Evolutionary conservation across 2,888 invertebrate genomes (phyloP), one percentile per base, ranked within the genome.

Genomic region (Drosophila nr. perissopoda): DNA sequence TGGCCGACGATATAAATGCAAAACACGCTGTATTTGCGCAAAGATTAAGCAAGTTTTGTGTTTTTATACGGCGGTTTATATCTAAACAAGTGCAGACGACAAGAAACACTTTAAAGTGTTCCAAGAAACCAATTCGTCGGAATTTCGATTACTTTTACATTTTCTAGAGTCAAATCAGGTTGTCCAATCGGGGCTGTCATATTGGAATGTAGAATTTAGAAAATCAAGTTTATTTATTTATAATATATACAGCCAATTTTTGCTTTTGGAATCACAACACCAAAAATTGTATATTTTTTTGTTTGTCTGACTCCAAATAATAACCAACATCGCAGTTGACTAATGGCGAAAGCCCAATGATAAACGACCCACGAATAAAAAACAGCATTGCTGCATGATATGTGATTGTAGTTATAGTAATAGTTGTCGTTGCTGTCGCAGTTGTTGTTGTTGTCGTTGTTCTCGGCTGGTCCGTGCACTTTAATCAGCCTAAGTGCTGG

Each of bases 401-500:
- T 56, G 38, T 31, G 29, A 25, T 49, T 67, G 49, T 59, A 51
- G 72, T 76, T 67, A 62, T 68, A 52, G 61, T 48, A 58, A 59
- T 56, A 38, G 78, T 49, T 73, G 72, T 64, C 54, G 36, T 65
- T 74, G 36, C 16, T 36, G 16, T 36, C 3, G 16, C 0, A 2
- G 7, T 8, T 34, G 33, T 5, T 18, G 51, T 49, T 61, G 73
- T 57, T 54, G 68, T 49, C 38, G 33, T 57, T 75, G 70, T 46
- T 60, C 49, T 53, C 68, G 79, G 38, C 76, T 64, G 73, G 76
- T 69, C 80, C 81, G 71, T 86, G 87, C 87, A 81, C 82, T 85
- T 89, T 89, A 85, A 85, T 85, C 85, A 89, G 89, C 74, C 89
- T 86, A 88, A 85, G 89, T 85, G 83, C 83, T 65, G 66, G 58